phyloP scores from a whole-genome alignment of 2,888 invertebrate genomes.

The Protula sp. region DNA sequence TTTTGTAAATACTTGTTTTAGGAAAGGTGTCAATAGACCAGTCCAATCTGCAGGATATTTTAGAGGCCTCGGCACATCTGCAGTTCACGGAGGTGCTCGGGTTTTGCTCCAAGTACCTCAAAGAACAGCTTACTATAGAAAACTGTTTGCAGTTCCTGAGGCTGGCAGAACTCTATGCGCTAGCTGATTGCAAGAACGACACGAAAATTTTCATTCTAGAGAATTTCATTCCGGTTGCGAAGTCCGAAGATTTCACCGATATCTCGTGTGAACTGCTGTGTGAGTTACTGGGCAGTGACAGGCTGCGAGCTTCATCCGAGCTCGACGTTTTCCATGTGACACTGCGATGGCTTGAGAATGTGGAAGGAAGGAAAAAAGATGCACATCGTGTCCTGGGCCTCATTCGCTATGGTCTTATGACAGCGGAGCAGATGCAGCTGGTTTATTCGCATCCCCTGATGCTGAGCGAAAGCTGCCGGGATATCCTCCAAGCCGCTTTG shows the following conservation, averaged over 20 bases:
- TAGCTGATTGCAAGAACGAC: constrained; percentile 19
- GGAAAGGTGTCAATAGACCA: not conserved
- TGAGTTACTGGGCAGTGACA: constrained; percentile 24
- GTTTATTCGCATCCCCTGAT: constrained; percentile 23
- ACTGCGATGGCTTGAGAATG: constrained; percentile 17
- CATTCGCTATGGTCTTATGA: constrained; percentile 21
- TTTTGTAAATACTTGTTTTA: not conserved
- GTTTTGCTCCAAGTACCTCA: constrained; percentile 25
- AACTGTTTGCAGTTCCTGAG: constrained; percentile 27
- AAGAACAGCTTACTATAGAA: constrained; percentile 24
- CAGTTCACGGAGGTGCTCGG: constrained; percentile 25
- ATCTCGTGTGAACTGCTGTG: constrained; percentile 24
- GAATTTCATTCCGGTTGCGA: constrained; percentile 26
- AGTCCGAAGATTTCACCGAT: constrained; percentile 24
- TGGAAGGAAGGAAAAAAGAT: not conserved
- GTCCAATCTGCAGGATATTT: constrained; percentile 14
- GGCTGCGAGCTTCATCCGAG: constrained; percentile 22
- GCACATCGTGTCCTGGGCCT: constrained; percentile 17
- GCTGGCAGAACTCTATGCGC: constrained; percentile 25
- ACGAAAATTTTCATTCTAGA: constrained; percentile 21
- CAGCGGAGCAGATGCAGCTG: constrained; percentile 24
- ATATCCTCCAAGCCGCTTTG: constrained; percentile 24
- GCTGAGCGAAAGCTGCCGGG: constrained; percentile 22
- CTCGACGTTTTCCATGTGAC: constrained; percentile 24
- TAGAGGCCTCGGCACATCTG: constrained; percentile 28